These are phyloP conservation scores for Dicyrtomina minuta DNA, from an alignment of 2,888 invertebrate species.

Conservation along the genomic window DNA sequence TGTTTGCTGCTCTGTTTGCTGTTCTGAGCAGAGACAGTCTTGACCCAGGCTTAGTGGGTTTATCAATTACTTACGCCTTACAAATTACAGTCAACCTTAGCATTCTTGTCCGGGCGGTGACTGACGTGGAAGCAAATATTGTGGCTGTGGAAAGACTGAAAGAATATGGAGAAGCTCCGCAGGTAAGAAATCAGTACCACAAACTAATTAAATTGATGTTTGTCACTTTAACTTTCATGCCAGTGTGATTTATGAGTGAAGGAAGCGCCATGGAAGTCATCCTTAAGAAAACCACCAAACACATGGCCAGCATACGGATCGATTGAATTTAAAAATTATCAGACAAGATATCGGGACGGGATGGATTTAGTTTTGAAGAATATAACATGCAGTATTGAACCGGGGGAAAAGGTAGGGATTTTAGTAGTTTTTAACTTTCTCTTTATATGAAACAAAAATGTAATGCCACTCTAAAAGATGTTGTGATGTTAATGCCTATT, in stretches of 20 bases:
- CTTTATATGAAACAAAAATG: too few species aligned
- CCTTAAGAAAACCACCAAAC: constrained; percentile 39
- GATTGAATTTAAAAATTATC: constrained; percentile 55
- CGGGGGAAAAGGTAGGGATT: constrained; percentile 59
- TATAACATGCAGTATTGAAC: constrained; percentile 56
- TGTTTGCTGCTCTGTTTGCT: too few species aligned
- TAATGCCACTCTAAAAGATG: too few species aligned
- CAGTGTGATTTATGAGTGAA: constrained; percentile 28
- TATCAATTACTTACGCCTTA: constrained; percentile 78
- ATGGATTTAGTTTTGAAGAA: constrained; percentile 59
- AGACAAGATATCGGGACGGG: constrained; percentile 58
- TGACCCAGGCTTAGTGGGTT: constrained; percentile 60
- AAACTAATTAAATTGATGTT: not conserved
- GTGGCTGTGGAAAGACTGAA: constrained; percentile 95
- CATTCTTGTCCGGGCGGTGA: constrained; percentile 93
- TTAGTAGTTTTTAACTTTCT: too few species aligned
- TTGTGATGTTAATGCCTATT: not conserved
- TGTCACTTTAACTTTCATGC: not conserved
- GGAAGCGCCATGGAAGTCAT: constrained; percentile 54
- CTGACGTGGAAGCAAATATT: constrained; percentile 95
- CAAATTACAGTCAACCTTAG: constrained; percentile 93
- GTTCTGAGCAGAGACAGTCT: not conserved
- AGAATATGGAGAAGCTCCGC: constrained; percentile 85
- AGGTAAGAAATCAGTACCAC: constrained; percentile 61
- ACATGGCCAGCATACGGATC: constrained; percentile 61